Conservation (phyloP, 2,797 vertebrate species). For the Myripristis murdjan region DNA sequence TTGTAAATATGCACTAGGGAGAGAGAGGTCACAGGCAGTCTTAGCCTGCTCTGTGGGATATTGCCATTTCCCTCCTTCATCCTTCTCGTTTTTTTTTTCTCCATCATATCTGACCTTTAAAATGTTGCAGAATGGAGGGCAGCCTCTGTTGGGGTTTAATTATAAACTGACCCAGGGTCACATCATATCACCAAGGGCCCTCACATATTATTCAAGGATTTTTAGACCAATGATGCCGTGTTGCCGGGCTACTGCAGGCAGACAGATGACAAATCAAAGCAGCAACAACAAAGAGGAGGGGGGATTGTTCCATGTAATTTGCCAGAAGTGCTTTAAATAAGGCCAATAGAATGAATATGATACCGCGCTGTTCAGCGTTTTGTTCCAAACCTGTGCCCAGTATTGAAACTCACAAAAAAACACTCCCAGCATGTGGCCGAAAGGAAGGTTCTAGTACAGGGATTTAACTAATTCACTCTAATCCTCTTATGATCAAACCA, state of each 20-base stretch:
- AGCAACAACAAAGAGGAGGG: neutral
- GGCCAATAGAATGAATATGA: constrained; percentile 2
- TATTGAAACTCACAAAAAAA: constrained; percentile 30
- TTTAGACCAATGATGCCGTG: constrained; percentile 30
- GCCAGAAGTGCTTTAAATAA: constrained; percentile 25
- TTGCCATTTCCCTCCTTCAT: constrained; percentile 25
- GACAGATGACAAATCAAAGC: constrained; percentile 38
- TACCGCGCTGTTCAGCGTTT: neutral
- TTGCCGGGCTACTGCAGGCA: constrained; percentile 16
- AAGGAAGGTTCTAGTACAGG: constrained; percentile 47
- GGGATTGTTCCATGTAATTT: neutral
- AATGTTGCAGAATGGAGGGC: constrained; percentile 54
- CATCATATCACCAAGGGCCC: constrained; percentile 46
- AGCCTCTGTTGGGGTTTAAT: constrained; percentile 72
- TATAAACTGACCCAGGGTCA: constrained; percentile 70
- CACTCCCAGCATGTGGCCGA: constrained; percentile 13
- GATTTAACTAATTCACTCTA: constrained; percentile 60
- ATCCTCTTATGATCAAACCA: constrained; percentile 68
- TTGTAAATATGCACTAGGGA: constrained; percentile 49
- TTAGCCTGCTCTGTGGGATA: constrained; percentile 41
- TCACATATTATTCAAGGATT: constrained; percentile 61
- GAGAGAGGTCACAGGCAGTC: constrained; percentile 41
- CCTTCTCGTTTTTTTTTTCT: neutral
- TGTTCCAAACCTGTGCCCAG: constrained; percentile 5
- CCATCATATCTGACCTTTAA: constrained; percentile 69